Percentiles rank a stretch among this genome's conserved stretches.
Conservation (phyloP, 1,140 invertebrate species). For the Heliconius himera region DNA sequence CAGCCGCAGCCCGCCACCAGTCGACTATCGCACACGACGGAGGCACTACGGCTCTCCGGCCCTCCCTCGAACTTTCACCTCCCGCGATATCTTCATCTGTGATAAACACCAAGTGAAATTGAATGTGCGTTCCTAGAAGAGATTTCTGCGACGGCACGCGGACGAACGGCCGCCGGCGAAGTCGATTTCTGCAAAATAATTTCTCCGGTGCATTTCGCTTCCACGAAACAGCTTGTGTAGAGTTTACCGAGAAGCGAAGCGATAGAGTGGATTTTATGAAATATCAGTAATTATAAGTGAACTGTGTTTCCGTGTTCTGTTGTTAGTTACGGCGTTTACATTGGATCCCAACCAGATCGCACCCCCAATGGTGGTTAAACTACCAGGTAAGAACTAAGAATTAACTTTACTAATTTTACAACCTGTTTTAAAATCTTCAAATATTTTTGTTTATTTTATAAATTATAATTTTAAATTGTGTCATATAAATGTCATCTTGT, state of each 20-base stretch:
- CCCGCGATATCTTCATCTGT: constrained; percentile 72
- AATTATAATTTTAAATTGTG: constrained; percentile 23
- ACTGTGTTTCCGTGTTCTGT: constrained; percentile 74
- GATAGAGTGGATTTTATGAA: constrained; percentile 78
- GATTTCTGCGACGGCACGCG: constrained; percentile 67
- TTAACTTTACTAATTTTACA: no score
- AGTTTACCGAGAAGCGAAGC: constrained; percentile 77
- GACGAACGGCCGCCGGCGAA: constrained; percentile 58
- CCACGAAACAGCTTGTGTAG: constrained; percentile 78
- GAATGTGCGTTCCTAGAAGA: constrained; percentile 76
- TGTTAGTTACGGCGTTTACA: constrained; percentile 70
- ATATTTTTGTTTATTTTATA: no score
- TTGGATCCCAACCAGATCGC: constrained; percentile 76
- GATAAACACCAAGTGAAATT: constrained; percentile 78
- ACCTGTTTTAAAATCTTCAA: no score
- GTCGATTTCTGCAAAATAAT: constrained; percentile 78
- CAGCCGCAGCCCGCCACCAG: constrained; percentile 45
- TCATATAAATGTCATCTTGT: constrained; percentile 41
- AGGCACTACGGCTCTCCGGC: constrained; percentile 53
- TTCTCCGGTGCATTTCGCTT: constrained; percentile 75
- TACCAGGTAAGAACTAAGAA: constrained; percentile 67
- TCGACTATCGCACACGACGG: constrained; percentile 61
- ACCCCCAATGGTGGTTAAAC: constrained; percentile 79
- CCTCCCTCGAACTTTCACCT: constrained; percentile 73
- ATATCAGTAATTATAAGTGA: constrained; percentile 77